A percentile compares a stretch with the other conserved stretches of the same genome.
phyloP scores from a whole-genome alignment of 1,140 invertebrate species.

The Eciton burchellii region DNA sequence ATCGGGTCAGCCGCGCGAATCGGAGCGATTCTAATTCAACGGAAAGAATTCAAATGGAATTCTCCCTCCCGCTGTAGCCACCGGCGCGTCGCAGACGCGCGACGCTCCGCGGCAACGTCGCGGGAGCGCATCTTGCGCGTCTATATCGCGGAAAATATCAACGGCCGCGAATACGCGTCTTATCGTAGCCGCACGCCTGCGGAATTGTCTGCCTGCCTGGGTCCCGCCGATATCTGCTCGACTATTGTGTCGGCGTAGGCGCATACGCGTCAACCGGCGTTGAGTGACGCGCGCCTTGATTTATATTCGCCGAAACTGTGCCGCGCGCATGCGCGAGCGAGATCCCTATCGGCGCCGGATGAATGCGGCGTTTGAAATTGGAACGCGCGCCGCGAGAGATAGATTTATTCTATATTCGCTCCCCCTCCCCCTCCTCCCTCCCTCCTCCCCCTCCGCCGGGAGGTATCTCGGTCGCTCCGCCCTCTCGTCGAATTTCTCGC shows the following conservation, averaged over 20 bases:
- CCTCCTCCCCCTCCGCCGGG: no score
- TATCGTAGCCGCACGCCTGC: conserved; percentile 31
- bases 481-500: conserved; percentile 3
- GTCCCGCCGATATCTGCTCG: conserved; percentile 33
- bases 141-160: conserved; percentile 24
- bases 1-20: no score
- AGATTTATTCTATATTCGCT: conserved; percentile 55
- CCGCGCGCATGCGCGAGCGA: background rate
- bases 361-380: conserved; percentile 54
- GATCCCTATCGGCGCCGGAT: conserved; percentile 51
- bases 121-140: background rate
- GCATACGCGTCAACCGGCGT: conserved; percentile 16
- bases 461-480: background rate
- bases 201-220: conserved; percentile 47
- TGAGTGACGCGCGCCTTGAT: conserved; percentile 36
- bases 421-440: no score
- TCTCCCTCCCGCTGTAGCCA: no score
- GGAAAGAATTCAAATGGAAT: no score
- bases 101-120: background rate
- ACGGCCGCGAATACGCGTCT: conserved; percentile 7
- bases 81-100: background rate
- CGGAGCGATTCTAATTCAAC: no score
- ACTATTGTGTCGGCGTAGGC: conserved; percentile 25
- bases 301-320: conserved; percentile 55
- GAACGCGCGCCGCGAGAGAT: conserved; percentile 52